These are phyloP conservation scores for Andrena trimmerana DNA, from an alignment of 2,888 invertebrate genomes.

Conservation along the genomic window DNA sequence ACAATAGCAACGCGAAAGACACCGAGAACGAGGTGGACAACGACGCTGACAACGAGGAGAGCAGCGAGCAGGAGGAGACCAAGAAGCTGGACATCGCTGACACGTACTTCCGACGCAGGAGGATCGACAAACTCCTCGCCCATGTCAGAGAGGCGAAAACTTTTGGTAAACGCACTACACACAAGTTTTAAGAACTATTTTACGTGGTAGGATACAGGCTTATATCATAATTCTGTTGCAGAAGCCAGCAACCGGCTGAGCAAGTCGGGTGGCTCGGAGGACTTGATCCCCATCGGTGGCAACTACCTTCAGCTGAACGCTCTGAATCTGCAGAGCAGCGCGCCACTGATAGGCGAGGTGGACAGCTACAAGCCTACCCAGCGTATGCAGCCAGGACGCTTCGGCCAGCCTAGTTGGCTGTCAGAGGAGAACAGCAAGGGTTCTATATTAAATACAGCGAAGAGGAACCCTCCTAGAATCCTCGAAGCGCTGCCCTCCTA, in stretches of 20 bases:
- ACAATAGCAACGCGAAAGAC: conserved; percentile 73
- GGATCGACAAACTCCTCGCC: conserved; percentile 81
- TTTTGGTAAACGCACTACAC: conserved; percentile 79
- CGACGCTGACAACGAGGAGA: conserved; percentile 63
- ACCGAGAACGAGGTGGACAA: conserved; percentile 60
- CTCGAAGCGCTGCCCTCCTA: conserved; percentile 82
- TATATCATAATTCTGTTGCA: conserved; percentile 53
- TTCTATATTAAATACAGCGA: conserved; percentile 54
- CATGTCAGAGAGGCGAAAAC: conserved; percentile 81
- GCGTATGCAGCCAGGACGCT: conserved; percentile 52
- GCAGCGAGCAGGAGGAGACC: conserved; percentile 38
- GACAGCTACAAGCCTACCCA: conserved; percentile 65
- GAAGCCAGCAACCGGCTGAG: conserved; percentile 78
- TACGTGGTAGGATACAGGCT: too few species aligned
- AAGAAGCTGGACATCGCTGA: conserved; percentile 79
- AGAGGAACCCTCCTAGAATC: conserved; percentile 81
- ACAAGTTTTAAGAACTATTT: too few species aligned
- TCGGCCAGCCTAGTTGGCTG: conserved; percentile 75
- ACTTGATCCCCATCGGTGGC: conserved; percentile 63
- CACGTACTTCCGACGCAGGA: conserved; percentile 81
- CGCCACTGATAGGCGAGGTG: conserved; percentile 67
- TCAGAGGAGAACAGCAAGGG: conserved; percentile 69
- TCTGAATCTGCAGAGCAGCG: conserved; percentile 78
- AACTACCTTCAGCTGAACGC: conserved; percentile 77
- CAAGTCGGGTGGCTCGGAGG: conserved; percentile 82